A percentile compares a stretch with the other conserved stretches of the same genome.
Evolutionary conservation across 2,113 vertebrate genomes (phyloP).

Genomic region (Saguinus midas): DNA sequence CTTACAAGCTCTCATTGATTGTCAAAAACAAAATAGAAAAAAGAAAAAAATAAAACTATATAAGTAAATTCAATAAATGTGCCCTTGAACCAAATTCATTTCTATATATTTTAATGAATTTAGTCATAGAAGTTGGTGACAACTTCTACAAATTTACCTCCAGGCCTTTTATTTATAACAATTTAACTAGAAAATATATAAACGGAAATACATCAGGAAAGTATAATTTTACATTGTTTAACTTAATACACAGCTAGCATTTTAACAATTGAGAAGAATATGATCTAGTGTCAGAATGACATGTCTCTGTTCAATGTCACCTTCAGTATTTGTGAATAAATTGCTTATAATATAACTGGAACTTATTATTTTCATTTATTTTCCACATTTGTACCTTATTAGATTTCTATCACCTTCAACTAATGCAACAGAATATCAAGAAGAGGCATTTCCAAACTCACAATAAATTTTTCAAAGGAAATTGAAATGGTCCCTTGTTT

Average conservation of each 20-base stretch:
- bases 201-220: neutral
- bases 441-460: slow-evolving; percentile 45
- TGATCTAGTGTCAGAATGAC: neutral
- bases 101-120: slow-evolving; percentile 43
- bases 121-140: slow-evolving; percentile 24
- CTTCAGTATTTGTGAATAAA: slow-evolving; percentile 21
- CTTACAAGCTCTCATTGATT: too few species aligned
- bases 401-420: slow-evolving; percentile 24
- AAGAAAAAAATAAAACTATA: slow-evolving; percentile 50
- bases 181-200: neutral
- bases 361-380: slow-evolving; percentile 26
- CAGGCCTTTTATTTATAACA: neutral
- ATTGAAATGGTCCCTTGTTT: slow-evolving; percentile 58
- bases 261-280: neutral
- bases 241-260: neutral
- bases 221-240: neutral
- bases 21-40: too few species aligned
- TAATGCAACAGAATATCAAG: slow-evolving; percentile 4
- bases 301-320: neutral
- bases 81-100: slow-evolving; percentile 31
- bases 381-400: slow-evolving; percentile 39
- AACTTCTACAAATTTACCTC: neutral
- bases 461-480: slow-evolving; percentile 68
- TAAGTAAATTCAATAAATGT: slow-evolving; percentile 52
- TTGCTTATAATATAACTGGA: neutral